A percentile compares a stretch with the other conserved stretches of the same genome.
These are phyloP conservation scores for Dolichoris vasculosae DNA, from an alignment of 1,140 invertebrate species.

Conservation along the genomic window DNA sequence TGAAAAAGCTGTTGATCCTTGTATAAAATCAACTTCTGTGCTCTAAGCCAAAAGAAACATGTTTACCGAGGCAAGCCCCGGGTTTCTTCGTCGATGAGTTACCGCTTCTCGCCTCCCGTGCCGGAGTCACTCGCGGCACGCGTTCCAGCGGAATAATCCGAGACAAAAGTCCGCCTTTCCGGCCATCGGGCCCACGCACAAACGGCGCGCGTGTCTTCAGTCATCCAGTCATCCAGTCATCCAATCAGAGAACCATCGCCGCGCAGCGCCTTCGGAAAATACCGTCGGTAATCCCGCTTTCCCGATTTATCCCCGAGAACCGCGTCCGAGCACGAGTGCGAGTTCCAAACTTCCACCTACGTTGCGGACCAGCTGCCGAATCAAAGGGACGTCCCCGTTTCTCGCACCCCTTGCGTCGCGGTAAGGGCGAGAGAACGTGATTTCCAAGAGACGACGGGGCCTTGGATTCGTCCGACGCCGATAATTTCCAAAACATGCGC, in stretches of 20 bases:
- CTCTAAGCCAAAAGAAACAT: constrained; percentile 11
- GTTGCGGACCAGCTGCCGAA: constrained; percentile 56
- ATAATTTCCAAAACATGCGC: not conserved
- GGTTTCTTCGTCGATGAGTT: constrained; percentile 36
- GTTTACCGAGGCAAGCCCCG: constrained; percentile 21
- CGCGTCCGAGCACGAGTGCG: constrained; percentile 23
- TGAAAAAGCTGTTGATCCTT: constrained; percentile 14
- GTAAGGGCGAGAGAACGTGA: not conserved
- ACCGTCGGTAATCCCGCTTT: constrained; percentile 67
- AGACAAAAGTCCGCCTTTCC: constrained; percentile 30
- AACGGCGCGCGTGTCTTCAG: not conserved
- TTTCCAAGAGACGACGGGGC: not conserved
- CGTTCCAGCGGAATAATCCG: not conserved
- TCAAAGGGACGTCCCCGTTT: not conserved
- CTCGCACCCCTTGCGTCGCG: not conserved
- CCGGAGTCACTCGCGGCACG: not conserved
- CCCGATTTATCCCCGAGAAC: constrained; percentile 66
- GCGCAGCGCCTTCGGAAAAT: not conserved
- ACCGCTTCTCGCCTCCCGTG: not conserved
- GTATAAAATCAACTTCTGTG: not conserved
- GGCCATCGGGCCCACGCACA: not conserved
- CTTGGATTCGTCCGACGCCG: not conserved
- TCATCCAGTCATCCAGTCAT: not conserved
- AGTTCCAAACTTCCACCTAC: too few relatives aligned
- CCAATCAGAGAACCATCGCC: too few relatives aligned